Evolutionary conservation across 2,797 vertebrate species (phyloP).

Genomic region (Oreonectes daqikongensis): DNA sequence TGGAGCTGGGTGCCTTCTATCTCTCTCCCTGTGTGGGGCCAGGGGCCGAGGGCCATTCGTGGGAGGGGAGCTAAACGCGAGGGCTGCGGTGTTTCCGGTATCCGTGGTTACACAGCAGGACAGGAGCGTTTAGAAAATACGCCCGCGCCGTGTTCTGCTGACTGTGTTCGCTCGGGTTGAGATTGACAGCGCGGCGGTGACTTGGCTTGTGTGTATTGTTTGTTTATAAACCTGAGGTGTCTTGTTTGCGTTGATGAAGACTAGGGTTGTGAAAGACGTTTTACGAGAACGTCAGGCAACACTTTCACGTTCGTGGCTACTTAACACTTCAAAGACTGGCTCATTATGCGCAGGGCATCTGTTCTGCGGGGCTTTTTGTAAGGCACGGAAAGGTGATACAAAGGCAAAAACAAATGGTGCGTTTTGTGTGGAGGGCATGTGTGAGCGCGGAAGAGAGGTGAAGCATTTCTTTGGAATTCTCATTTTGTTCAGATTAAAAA

Average conservation of each 20-base stretch:
- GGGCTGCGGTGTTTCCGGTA: constrained; percentile 77
- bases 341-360: constrained; percentile 61
- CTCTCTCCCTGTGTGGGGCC: constrained; percentile 47
- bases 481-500: constrained; percentile 81
- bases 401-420: constrained; percentile 15
- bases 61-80: constrained; percentile 65
- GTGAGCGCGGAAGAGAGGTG: constrained; percentile 61
- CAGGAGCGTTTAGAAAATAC: constrained; percentile 61
- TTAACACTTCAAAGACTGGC: constrained; percentile 75
- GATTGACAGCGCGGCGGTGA: constrained; percentile 67
- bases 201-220: constrained; percentile 49
- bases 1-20: constrained; percentile 70
- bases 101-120: constrained; percentile 77
- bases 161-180: constrained; percentile 75
- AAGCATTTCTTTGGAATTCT: constrained; percentile 76
- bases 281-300: constrained; percentile 63
- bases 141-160: constrained; percentile 64
- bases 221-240: constrained; percentile 48
- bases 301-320: constrained; percentile 70
- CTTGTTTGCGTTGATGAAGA: constrained; percentile 30
- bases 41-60: constrained; percentile 48
- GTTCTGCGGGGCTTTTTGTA: constrained; percentile 51
- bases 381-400: constrained; percentile 31
- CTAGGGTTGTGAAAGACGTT: constrained; percentile 43
- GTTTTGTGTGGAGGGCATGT: constrained; percentile 31